Evolutionary conservation across 2,888 invertebrate genomes (phyloP).

Genomic region (Mimumesa dahlbomi): DNA sequence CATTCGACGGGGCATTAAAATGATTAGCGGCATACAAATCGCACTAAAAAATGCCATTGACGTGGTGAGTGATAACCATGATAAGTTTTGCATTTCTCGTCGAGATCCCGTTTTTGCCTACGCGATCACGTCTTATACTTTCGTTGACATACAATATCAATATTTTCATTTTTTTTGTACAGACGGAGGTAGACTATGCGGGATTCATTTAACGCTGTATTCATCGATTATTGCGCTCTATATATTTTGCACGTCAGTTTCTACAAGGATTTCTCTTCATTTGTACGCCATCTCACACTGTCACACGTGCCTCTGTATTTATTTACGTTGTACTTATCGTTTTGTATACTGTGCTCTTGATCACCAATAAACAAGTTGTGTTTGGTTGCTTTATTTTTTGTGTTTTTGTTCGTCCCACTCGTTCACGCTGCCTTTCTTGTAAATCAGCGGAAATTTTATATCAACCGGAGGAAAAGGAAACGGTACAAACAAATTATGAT

Average conservation of each 20-base stretch:
- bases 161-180: neutral
- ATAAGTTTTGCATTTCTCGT: slow-evolving; percentile 1
- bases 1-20: slow-evolving; percentile 61
- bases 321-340: slow-evolving; percentile 43
- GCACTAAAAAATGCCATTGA: slow-evolving; percentile 79
- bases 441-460: too few relatives aligned
- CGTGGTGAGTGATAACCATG: slow-evolving; percentile 74
- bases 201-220: slow-evolving; percentile 1
- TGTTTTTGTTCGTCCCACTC: neutral
- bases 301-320: slow-evolving; percentile 45
- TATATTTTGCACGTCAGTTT: neutral
- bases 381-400: neutral
- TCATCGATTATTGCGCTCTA: slow-evolving; percentile 33
- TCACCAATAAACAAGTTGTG: slow-evolving; percentile 4
- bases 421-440: neutral
- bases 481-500: neutral
- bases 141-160: neutral
- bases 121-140: neutral
- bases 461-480: neutral
- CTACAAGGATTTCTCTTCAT: neutral
- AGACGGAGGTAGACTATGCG: neutral
- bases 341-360: slow-evolving; percentile 15
- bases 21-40: slow-evolving; percentile 78
- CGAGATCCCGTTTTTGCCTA: neutral
- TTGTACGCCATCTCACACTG: slow-evolving; percentile 5